Percentiles rank a stretch among this genome's conserved stretches.
These are phyloP conservation scores for Scaptomyza cyrtandrae DNA, from an alignment of 2,888 invertebrate genomes.

Conservation along the genomic window DNA sequence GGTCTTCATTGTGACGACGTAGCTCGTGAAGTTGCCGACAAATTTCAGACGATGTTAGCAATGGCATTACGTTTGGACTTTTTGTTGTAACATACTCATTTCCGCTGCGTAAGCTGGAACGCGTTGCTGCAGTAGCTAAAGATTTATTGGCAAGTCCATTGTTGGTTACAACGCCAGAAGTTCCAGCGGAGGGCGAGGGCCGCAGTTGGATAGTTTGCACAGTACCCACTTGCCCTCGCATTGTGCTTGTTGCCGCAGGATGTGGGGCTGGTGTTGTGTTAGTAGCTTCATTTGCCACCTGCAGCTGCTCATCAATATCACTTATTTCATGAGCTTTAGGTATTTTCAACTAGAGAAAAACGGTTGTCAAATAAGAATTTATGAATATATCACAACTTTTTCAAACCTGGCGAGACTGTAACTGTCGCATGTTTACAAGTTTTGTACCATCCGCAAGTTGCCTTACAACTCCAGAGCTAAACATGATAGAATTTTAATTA, in stretches of 20 bases:
- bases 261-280: slow-evolving; percentile 12
- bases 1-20: slow-evolving; percentile 81
- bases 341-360: slow-evolving; percentile 52
- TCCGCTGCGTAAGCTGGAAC: slow-evolving; percentile 27
- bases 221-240: slow-evolving; percentile 76
- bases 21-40: slow-evolving; percentile 82
- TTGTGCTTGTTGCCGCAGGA: slow-evolving; percentile 51
- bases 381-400: neutral
- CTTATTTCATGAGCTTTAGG: slow-evolving; percentile 37
- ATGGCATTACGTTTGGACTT: slow-evolving; percentile 71
- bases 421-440: slow-evolving; percentile 70
- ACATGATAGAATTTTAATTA: neutral
- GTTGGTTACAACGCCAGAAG: slow-evolving; percentile 30
- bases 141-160: slow-evolving; percentile 59
- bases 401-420: slow-evolving; percentile 72
- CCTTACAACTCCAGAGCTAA: slow-evolving; percentile 77
- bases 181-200: slow-evolving; percentile 48
- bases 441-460: slow-evolving; percentile 70
- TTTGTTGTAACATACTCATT: slow-evolving; percentile 44
- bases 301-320: slow-evolving; percentile 46
- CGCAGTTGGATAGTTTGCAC: slow-evolving; percentile 71
- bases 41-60: slow-evolving; percentile 81
- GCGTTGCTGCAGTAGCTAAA: slow-evolving; percentile 25
- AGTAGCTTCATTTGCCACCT: slow-evolving; percentile 34
- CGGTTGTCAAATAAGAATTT: neutral